Conservation (phyloP, 2,113 vertebrate genomes). For the Xyliphius kryptos region DNA sequence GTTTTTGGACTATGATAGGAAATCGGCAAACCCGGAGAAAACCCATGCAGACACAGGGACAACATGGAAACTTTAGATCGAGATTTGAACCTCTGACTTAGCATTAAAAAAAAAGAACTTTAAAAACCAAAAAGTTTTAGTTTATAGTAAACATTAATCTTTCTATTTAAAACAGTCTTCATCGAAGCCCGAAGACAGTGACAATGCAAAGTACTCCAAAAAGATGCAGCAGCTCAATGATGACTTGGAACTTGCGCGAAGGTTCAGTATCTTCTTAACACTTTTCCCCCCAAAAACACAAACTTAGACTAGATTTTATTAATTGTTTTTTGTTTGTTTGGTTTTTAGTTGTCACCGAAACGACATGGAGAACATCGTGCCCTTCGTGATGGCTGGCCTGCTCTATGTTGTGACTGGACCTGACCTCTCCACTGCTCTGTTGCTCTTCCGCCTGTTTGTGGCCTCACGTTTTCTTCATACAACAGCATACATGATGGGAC, state of each 20-base stretch:
- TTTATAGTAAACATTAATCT: too few relatives aligned
- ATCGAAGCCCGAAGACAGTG: conserved; percentile 68
- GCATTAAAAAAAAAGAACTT: too few relatives aligned
- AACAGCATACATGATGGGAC: conserved; percentile 63
- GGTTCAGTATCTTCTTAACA: conserved; percentile 51
- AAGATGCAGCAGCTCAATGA: conserved; percentile 57
- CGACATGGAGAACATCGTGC: conserved; percentile 88
- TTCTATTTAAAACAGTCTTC: conserved; percentile 58
- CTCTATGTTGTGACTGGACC: conserved; percentile 77
- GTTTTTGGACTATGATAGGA: too few relatives aligned
- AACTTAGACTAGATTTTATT: too few relatives aligned
- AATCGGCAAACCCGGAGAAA: too few relatives aligned
- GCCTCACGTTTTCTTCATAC: conserved; percentile 72
- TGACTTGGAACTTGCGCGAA: conserved; percentile 72
- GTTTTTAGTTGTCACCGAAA: conserved; percentile 77
- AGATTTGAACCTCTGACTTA: too few relatives aligned
- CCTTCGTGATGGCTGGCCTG: conserved; percentile 77
- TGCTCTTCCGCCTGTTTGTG: conserved; percentile 80
- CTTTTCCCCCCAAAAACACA: not conserved
- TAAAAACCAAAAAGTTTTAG: too few relatives aligned
- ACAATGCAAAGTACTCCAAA: conserved; percentile 60
- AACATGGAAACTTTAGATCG: too few relatives aligned
- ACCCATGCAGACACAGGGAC: too few relatives aligned
- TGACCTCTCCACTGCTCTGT: conserved; percentile 64
- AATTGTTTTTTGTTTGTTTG: too few relatives aligned